Evolutionary conservation across 2,113 vertebrate genomes (phyloP).

Genomic region (Tupaia tana): DNA sequence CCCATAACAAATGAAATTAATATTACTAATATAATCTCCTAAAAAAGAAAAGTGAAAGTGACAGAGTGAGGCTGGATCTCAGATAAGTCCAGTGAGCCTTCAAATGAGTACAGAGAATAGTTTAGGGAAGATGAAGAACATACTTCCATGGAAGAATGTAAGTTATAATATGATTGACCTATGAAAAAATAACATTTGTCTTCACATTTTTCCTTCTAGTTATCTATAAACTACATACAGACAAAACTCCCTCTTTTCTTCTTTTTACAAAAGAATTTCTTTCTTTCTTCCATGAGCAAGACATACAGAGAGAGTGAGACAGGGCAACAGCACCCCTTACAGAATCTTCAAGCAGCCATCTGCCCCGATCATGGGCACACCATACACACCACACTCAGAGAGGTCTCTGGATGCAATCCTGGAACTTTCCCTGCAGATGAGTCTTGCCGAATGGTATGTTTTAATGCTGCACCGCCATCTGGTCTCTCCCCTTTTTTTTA

Average conservation of each 20-base stretch:
- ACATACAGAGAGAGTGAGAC: too few species aligned
- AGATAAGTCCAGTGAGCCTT: not conserved
- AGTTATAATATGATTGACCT: not conserved
- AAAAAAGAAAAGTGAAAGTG: not conserved
- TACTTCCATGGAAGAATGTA: not conserved
- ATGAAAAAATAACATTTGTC: not conserved
- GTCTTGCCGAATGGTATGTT: too few species aligned
- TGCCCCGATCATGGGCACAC: too few species aligned
- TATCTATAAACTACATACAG: not conserved
- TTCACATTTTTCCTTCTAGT: not conserved
- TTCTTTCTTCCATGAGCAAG: too few species aligned
- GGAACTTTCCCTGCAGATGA: too few species aligned
- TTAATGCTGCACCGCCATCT: too few species aligned
- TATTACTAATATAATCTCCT: not conserved
- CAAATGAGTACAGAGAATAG: not conserved
- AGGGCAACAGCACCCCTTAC: too few species aligned
- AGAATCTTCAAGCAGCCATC: too few species aligned
- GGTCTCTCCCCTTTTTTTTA: not conserved
- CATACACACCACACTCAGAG: too few species aligned
- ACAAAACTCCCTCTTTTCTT: too few species aligned
- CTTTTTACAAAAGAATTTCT: too few species aligned
- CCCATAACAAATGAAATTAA: not conserved
- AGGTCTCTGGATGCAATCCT: too few species aligned
- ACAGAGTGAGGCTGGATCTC: not conserved
- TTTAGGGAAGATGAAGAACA: not conserved